Base-by-base conservation (phyloP, 2,113 vertebrate species). In the Podiceps cristatus region DNA sequence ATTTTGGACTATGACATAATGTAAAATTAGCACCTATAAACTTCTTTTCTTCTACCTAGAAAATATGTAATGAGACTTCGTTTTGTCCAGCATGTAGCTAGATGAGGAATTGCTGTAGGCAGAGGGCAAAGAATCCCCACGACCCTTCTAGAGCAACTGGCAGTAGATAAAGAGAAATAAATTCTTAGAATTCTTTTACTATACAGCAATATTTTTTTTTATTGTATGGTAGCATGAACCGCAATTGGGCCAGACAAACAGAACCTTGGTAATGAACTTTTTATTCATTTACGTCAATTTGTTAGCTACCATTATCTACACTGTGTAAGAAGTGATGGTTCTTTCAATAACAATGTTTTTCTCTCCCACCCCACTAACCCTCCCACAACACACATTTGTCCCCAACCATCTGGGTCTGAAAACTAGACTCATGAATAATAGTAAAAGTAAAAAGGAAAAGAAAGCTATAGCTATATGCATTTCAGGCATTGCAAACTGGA, bases 11-110 rank as follows among this genome's bases (percentile, higher is more conserved):
- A 7, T 25, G 44, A 3, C 5, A 50, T 80, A 85, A 94, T 81
- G 68, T 80, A 78, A 91, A 87, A 94, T 88, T 92, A 76, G n/a
- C 45, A 86, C 75, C 47, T 76, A 23, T 58, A 66, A 50, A 68
- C 42, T 84, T 64, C 2, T 84, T 63, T 89, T 55, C n/a, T 74
- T 49, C 58, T 40, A 63, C 59, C 42, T 91, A 27, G 44, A 85
- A 89, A 73, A 49, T 58, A 82, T 20, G 47, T 75, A 86, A 82
- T 20, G 35, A 56, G 77, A 86, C 60, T 95, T 89, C 17, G 24
- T 93, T 93, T 93, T 81, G 35, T 73, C 42, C 33, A 22, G 44
- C 83, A 52, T 19, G 55, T 47, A 29, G 33, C 58, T 53, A 80
- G 69, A 37, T 83, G 77, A 80, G 58, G 67, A 72, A 74, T 47